Evolutionary conservation across 2,888 invertebrate species (phyloP).

Genomic region (Drosophila peninsularis): DNA sequence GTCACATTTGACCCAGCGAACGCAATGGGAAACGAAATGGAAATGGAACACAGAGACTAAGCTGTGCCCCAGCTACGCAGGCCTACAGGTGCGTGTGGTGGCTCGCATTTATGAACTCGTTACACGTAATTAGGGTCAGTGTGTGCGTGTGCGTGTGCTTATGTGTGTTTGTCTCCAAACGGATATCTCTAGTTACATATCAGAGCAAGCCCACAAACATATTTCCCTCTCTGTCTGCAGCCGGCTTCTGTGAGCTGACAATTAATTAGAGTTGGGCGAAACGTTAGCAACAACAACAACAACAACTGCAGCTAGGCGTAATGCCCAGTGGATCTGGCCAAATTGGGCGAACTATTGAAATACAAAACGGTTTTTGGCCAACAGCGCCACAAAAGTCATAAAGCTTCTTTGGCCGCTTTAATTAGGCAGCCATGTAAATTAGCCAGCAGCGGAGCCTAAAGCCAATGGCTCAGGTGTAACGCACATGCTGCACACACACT

Average conservation of each 20-base stretch:
- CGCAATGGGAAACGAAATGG: background rate
- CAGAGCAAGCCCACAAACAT: conserved; percentile 5
- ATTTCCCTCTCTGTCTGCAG: background rate
- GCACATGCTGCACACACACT: conserved; percentile 23
- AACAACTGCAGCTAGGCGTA: conserved; percentile 24
- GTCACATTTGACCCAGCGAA: conserved; percentile 37
- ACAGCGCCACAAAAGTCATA: conserved; percentile 66
- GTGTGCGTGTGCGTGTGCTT: conserved; percentile 10
- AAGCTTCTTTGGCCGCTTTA: conserved; percentile 71
- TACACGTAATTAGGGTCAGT: conserved; percentile 77
- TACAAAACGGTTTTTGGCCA: conserved; percentile 65
- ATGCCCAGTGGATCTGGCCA: conserved; percentile 38
- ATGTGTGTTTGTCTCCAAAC: conserved; percentile 16
- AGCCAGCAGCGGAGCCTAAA: conserved; percentile 37
- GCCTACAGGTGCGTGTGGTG: conserved; percentile 64
- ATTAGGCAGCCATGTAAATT: conserved; percentile 76
- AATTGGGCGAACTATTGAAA: conserved; percentile 64
- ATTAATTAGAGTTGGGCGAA: conserved; percentile 66
- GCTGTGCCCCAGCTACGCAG: background rate
- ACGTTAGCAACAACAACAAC: conserved; percentile 9
- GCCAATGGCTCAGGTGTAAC: conserved; percentile 50
- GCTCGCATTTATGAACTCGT: conserved; percentile 75
- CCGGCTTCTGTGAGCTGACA: conserved; percentile 49
- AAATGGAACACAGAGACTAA: conserved; percentile 1
- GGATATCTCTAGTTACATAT: conserved; percentile 23